Percentiles rank a stretch among this genome's conserved stretches.
These are phyloP conservation scores for Cremastinae sp. DNA, from an alignment of 2,888 invertebrate genomes.

Conservation along the genomic window DNA sequence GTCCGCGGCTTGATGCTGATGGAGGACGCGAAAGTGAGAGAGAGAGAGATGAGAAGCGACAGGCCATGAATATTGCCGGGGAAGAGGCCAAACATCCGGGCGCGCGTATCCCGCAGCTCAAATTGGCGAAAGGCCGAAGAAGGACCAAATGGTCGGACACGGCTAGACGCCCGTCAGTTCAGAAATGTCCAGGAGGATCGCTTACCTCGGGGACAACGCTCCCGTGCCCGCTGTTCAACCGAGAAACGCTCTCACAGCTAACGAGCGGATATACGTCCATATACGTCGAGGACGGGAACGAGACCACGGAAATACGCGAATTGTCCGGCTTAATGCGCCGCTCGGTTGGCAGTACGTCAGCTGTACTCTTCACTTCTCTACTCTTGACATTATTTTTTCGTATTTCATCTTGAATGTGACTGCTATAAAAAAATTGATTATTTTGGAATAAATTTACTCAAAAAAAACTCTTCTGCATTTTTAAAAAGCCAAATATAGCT, in stretches of 20 bases:
- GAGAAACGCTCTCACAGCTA: constrained; percentile 33
- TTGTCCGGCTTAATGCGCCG: constrained; percentile 21
- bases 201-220: constrained; percentile 37
- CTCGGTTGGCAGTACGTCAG: too few relatives aligned
- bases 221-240: constrained; percentile 30
- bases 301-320: constrained; percentile 26
- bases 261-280: constrained; percentile 42
- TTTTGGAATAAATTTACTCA: not conserved
- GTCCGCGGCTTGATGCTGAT: constrained; percentile 32
- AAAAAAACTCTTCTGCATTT: too few relatives aligned
- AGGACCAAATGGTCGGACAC: not conserved
- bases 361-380: not conserved
- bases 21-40: constrained; percentile 12
- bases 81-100: constrained; percentile 18
- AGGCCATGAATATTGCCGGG: constrained; percentile 29
- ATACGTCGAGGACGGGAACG: constrained; percentile 30
- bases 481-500: too few relatives aligned
- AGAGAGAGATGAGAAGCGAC: not conserved
- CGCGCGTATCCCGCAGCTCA: constrained; percentile 2
- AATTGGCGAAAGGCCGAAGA: not conserved
- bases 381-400: not conserved
- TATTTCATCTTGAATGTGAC: not conserved
- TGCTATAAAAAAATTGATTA: too few relatives aligned
- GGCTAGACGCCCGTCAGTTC: constrained; percentile 21
- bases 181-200: constrained; percentile 21